phyloP scores from a whole-genome alignment of 2,113 vertebrate genomes.

The Ictalurus furcatus region DNA sequence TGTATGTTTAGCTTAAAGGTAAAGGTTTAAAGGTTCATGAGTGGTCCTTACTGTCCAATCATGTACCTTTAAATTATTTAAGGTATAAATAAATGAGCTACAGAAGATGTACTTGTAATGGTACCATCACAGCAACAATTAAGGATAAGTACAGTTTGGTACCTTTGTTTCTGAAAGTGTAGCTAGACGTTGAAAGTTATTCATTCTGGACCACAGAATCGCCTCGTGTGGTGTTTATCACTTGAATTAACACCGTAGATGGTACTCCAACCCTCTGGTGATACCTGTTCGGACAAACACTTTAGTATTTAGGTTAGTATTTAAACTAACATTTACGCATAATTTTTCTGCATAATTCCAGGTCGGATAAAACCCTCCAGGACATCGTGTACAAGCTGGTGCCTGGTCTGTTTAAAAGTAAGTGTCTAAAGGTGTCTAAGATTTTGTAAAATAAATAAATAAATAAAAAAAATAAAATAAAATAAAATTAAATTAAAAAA shows the following conservation, averaged over 20 bases:
- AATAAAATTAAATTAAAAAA: too few species aligned
- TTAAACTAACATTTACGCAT: not conserved
- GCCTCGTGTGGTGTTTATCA: not conserved
- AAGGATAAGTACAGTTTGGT: not conserved
- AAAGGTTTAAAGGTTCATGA: not conserved
- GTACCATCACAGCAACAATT: not conserved
- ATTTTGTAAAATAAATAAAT: not conserved
- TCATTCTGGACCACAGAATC: not conserved
- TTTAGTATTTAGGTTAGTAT: not conserved
- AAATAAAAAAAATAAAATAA: not conserved
- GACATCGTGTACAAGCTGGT: conserved; percentile 99
- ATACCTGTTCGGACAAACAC: not conserved
- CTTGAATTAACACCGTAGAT: not conserved
- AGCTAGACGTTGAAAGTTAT: too few species aligned
- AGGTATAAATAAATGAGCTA: not conserved
- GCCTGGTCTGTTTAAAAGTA: conserved; percentile 99
- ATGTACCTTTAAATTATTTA: not conserved
- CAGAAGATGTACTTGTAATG: not conserved
- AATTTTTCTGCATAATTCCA: conserved; percentile 59
- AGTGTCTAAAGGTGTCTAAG: conserved; percentile 69
- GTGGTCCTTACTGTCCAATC: not conserved
- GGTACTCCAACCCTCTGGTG: not conserved
- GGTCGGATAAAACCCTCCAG: conserved; percentile 99
- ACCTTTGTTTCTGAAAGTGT: not conserved
- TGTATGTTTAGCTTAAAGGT: not conserved